Evolutionary conservation across 2,888 invertebrate species (phyloP).

Genomic region (Branchipolynoe longqiensis): DNA sequence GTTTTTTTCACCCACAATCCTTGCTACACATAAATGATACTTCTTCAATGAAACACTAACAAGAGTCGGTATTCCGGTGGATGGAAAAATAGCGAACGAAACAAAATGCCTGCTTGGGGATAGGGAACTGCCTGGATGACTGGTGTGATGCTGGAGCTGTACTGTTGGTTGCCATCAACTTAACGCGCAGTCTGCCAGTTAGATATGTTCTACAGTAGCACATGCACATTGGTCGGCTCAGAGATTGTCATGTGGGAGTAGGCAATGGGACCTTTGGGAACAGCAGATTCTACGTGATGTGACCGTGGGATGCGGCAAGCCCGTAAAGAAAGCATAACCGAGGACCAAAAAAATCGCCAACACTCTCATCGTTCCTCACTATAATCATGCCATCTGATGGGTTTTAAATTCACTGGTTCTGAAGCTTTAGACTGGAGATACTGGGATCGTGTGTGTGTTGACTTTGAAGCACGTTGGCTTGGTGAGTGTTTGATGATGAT

Average conservation of each 20-base stretch:
- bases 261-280: slow-evolving; percentile 5
- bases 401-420: slow-evolving; percentile 14
- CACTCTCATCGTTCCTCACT: background rate
- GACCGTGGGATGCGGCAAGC: slow-evolving; percentile 12
- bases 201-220: slow-evolving; percentile 14
- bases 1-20: no score
- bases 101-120: slow-evolving; percentile 40
- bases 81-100: background rate
- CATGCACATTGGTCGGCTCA: background rate
- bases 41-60: background rate
- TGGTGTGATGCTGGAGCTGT: background rate
- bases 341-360: background rate
- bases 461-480: slow-evolving; percentile 3
- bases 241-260: slow-evolving; percentile 8
- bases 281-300: background rate
- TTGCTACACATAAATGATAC: no score
- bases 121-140: slow-evolving; percentile 32
- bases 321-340: slow-evolving; percentile 3
- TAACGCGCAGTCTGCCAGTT: background rate
- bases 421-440: background rate
- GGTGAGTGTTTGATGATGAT: background rate
- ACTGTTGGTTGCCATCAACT: background rate
- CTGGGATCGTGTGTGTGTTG: background rate
- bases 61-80: background rate
- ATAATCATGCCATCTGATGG: background rate